These are phyloP conservation scores for Lepidonotus clava DNA, from an alignment of 2,888 invertebrate species.

Conservation along the genomic window DNA sequence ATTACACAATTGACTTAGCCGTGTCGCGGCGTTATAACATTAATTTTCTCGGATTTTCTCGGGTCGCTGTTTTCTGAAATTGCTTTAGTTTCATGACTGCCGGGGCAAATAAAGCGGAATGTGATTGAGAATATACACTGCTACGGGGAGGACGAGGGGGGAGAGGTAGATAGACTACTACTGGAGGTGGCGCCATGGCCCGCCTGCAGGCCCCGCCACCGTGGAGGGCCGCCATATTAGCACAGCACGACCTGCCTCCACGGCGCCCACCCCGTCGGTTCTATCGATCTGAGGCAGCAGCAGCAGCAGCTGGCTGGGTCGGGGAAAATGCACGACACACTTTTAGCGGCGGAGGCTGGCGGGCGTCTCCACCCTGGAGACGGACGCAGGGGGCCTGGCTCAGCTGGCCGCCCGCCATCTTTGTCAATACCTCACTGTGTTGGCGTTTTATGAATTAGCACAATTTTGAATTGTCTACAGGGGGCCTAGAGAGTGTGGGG, in stretches of 20 bases:
- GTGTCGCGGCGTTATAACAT: constrained; percentile 68
- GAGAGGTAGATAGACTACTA: neutral
- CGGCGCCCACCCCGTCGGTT: no score
- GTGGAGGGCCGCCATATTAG: neutral
- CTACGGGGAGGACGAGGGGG: neutral
- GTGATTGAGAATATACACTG: constrained; percentile 65
- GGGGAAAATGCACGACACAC: neutral
- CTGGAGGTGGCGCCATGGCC: neutral
- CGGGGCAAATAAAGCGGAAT: constrained; percentile 67
- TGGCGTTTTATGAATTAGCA: constrained; percentile 24
- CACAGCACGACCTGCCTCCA: neutral
- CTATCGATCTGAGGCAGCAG: no score
- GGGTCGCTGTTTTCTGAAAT: constrained; percentile 68
- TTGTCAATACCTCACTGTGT: neutral
- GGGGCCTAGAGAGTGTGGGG: neutral
- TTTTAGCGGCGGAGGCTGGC: no score
- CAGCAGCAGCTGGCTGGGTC: neutral
- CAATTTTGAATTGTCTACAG: constrained; percentile 20
- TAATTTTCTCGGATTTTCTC: constrained; percentile 71
- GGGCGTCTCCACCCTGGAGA: no score
- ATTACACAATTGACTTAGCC: constrained; percentile 69
- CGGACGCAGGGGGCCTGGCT: neutral
- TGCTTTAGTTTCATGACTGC: constrained; percentile 73
- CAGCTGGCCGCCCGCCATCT: neutral
- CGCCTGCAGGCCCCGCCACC: neutral